phyloP scores from a whole-genome alignment of 1,140 invertebrate species.

The Galleria mellonella region DNA sequence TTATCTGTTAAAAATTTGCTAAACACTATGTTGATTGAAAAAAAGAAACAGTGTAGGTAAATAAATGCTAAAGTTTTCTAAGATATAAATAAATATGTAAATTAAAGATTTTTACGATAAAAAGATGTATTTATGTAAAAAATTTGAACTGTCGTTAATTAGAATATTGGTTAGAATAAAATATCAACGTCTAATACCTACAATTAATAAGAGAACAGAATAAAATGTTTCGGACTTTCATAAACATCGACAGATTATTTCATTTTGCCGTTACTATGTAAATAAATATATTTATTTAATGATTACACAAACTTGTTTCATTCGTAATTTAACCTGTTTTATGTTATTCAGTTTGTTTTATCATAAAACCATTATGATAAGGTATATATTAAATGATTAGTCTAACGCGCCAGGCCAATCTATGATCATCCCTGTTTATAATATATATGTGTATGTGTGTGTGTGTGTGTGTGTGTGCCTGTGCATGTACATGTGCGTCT shows the following conservation, averaged over 20 bases:
- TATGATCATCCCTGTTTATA: no score
- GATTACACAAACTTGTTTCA: conserved; percentile 41
- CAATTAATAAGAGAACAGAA: conserved; percentile 25
- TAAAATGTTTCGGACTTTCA: conserved; percentile 38
- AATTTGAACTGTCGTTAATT: conserved; percentile 52
- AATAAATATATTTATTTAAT: conserved; percentile 74
- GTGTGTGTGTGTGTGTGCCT: no score
- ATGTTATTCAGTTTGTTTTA: no score
- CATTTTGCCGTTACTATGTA: conserved; percentile 64
- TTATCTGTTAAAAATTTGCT: conserved; percentile 6
- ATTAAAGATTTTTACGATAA: conserved; percentile 52
- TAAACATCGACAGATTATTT: conserved; percentile 62
- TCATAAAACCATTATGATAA: no score
- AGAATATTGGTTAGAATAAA: conserved; percentile 43
- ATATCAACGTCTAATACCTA: conserved; percentile 32
- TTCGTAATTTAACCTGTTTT: no score
- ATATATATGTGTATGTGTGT: no score
- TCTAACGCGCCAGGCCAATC: no score
- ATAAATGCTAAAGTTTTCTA: conserved; percentile 45
- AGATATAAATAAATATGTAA: conserved; percentile 43
- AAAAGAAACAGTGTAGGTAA: conserved; percentile 21
- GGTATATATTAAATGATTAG: no score
- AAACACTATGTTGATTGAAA: conserved; percentile 12
- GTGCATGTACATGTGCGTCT: no score
- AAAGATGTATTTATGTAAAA: conserved; percentile 66